Evolutionary conservation across 2,888 invertebrate genomes (phyloP).

Genomic region (Thymelicus sylvestris): DNA sequence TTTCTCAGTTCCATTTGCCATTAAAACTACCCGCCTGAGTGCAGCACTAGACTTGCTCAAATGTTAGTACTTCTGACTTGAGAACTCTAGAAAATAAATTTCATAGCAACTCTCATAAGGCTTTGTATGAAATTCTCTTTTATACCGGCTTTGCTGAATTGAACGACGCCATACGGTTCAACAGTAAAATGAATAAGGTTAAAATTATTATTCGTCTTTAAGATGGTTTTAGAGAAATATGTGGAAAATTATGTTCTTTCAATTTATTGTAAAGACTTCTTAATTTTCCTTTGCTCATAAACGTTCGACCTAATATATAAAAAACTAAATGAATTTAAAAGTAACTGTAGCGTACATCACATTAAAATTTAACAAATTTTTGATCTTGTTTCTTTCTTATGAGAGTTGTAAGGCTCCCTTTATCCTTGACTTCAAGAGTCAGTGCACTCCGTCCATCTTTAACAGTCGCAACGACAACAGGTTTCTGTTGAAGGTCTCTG

Average conservation of each 20-base stretch:
- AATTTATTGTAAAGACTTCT: no score
- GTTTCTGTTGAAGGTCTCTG: no score
- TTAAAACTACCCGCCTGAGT: slow-evolving; percentile 27
- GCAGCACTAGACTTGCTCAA: slow-evolving; percentile 16
- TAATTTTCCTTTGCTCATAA: no score
- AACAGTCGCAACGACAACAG: no score
- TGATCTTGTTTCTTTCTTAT: no score
- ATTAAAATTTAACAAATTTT: no score
- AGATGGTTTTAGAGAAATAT: background rate
- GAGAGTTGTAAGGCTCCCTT: no score
- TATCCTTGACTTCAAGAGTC: no score
- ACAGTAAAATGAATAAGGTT: slow-evolving; percentile 15
- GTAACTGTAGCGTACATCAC: no score
- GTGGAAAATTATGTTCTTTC: background rate
- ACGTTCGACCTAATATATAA: no score
- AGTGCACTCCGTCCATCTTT: no score
- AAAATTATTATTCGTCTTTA: background rate
- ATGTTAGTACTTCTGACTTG: slow-evolving; percentile 22
- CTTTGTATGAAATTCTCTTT: slow-evolving; percentile 32
- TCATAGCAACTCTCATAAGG: slow-evolving; percentile 13
- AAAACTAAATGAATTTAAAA: no score
- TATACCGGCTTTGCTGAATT: slow-evolving; percentile 20
- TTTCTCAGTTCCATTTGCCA: slow-evolving; percentile 30
- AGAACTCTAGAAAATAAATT: slow-evolving; percentile 15
- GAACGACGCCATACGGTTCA: slow-evolving; percentile 9